phyloP scores from a whole-genome alignment of 2,797 vertebrate genomes.

The Florisuga fusca region DNA sequence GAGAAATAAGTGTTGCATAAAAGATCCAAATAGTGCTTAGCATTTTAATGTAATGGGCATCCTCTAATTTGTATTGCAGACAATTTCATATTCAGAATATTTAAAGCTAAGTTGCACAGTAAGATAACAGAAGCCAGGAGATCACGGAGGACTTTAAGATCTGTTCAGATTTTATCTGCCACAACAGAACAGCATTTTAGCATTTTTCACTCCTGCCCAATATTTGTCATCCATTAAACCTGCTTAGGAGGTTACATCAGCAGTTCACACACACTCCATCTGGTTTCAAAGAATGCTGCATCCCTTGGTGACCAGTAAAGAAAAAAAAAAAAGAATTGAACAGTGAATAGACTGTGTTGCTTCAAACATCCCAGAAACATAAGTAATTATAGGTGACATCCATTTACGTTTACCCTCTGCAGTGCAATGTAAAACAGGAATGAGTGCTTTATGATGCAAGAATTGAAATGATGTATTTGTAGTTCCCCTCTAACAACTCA shows the following conservation, averaged over 20 bases:
- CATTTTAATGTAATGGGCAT: not conserved
- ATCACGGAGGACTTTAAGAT: constrained; percentile 10
- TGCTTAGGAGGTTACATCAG: constrained; percentile 13
- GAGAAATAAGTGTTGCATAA: not conserved
- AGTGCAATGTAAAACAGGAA: not conserved
- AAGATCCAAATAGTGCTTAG: not conserved
- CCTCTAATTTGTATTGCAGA: not conserved
- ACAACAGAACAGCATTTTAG: constrained; percentile 5
- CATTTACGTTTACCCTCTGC: not conserved
- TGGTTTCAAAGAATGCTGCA: not conserved
- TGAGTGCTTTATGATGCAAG: not conserved
- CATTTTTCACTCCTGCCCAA: constrained; percentile 26
- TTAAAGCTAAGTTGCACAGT: not conserved
- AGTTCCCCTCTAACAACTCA: not conserved
- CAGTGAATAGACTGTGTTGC: not conserved
- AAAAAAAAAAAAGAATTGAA: not conserved
- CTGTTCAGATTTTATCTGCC: constrained; percentile 13
- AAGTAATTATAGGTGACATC: not conserved
- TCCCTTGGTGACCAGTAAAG: constrained; percentile 32
- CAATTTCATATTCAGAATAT: not conserved
- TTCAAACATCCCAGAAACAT: not conserved
- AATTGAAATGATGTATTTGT: not conserved
- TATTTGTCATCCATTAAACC: constrained; percentile 44
- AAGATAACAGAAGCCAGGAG: not conserved
- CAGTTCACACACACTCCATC: constrained; percentile 26